Conservation (phyloP, 2,797 vertebrate species). For the Spea hammondii region DNA sequence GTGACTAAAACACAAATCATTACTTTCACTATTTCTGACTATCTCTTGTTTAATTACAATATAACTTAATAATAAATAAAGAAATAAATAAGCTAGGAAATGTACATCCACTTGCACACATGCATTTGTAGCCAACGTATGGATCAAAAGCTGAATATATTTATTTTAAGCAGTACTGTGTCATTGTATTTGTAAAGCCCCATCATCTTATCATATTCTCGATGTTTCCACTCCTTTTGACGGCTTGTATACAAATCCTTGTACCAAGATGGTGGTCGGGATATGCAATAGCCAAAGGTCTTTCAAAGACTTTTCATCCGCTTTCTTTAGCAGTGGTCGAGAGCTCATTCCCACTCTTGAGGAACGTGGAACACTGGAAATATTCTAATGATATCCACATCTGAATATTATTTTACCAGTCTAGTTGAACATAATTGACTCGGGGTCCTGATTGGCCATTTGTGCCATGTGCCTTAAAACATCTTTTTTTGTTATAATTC, state of each 20-base stretch:
- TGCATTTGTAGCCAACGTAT: conserved; percentile 16
- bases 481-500: conserved; percentile 98
- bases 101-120: conserved; percentile 14
- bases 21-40: background rate
- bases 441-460: conserved; percentile 98
- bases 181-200: background rate
- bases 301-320: conserved; percentile 27
- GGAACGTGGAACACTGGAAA: background rate
- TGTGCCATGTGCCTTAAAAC: conserved; percentile 97
- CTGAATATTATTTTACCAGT: conserved; percentile 50
- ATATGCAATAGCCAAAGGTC: conserved; percentile 56
- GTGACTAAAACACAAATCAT: background rate
- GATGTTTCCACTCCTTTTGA: conserved; percentile 10
- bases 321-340: conserved; percentile 52
- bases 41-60: background rate
- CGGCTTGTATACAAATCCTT: conserved; percentile 46
- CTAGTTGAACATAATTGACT: conserved; percentile 96
- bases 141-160: background rate
- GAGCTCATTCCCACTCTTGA: conserved; percentile 13
- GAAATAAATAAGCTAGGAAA: background rate
- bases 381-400: conserved; percentile 52
- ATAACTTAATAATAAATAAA: background rate
- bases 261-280: conserved; percentile 50
- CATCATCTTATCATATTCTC: background rate
- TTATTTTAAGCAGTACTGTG: background rate